These are phyloP conservation scores for Sternotherus odoratus DNA, from an alignment of 2,797 vertebrate genomes.

Conservation along the genomic window DNA sequence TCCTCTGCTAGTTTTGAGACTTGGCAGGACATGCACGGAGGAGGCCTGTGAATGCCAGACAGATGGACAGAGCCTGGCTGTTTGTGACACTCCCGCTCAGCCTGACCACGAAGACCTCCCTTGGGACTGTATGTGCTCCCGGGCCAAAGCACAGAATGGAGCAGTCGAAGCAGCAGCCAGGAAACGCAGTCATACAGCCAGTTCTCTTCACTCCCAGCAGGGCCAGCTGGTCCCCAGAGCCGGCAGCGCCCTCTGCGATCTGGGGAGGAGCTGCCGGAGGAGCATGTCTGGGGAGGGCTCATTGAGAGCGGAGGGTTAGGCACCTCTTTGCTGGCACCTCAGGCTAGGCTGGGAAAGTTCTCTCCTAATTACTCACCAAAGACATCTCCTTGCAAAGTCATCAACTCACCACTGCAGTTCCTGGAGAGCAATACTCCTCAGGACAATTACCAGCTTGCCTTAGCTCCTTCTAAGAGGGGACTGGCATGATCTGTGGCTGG, in stretches of 20 bases:
- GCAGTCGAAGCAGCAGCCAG: not conserved
- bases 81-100: not conserved
- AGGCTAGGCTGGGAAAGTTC: slow-evolving; percentile 43
- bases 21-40: not conserved
- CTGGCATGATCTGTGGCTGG: not conserved
- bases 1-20: slow-evolving; percentile 22
- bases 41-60: not conserved
- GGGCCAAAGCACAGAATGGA: not conserved
- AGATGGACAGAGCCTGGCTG: not conserved
- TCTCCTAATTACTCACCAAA: slow-evolving; percentile 52
- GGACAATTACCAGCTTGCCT: not conserved
- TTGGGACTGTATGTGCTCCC: not conserved
- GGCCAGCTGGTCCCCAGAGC: not conserved
- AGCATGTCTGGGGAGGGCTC: not conserved
- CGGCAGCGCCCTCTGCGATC: not conserved
- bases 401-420: slow-evolving; percentile 25
- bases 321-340: slow-evolving; percentile 24
- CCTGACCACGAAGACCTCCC: not conserved
- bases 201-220: not conserved
- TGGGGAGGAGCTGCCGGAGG: no score
- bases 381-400: slow-evolving; percentile 32
- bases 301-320: not conserved
- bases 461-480: not conserved
- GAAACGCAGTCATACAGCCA: not conserved
- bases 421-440: not conserved